Evolutionary conservation across 2,888 invertebrate species (phyloP).

Genomic region (Rhagium mordax): DNA sequence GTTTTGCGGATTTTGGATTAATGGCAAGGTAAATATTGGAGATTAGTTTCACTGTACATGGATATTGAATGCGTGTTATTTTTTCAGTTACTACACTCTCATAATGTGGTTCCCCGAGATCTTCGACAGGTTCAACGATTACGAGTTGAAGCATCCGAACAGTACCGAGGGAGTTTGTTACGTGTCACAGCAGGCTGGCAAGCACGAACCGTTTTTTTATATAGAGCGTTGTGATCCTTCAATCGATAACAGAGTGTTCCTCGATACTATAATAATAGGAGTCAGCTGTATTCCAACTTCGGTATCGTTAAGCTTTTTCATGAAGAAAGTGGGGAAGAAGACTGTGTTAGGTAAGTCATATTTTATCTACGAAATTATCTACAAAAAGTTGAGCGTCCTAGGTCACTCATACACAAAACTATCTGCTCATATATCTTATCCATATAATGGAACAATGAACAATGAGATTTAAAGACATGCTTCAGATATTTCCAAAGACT

Average conservation of each 20-base stretch:
- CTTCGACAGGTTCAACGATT: constrained; percentile 76
- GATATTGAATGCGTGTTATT: too few species aligned
- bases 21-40: constrained; percentile 73
- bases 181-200: constrained; percentile 66
- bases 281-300: constrained; percentile 75
- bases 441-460: too few species aligned
- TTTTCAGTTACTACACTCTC: constrained; percentile 74
- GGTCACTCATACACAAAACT: too few species aligned
- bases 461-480: too few species aligned
- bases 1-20: constrained; percentile 76
- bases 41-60: too few species aligned
- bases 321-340: constrained; percentile 75
- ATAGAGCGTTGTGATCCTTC: constrained; percentile 62
- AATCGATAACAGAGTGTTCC: constrained; percentile 72
- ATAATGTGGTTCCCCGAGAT: constrained; percentile 83
- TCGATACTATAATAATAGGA: constrained; percentile 74
- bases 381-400: too few species aligned
- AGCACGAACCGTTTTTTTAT: constrained; percentile 18
- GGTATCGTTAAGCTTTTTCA: constrained; percentile 73
- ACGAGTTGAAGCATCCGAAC: constrained; percentile 68
- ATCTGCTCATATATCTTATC: too few species aligned
- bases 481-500: too few species aligned
- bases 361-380: too few species aligned
- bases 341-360: constrained; percentile 72
- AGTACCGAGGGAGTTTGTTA: constrained; percentile 73